These are phyloP conservation scores for Drosophila aldrichi DNA, from an alignment of 2,888 invertebrate genomes.

Conservation along the genomic window DNA sequence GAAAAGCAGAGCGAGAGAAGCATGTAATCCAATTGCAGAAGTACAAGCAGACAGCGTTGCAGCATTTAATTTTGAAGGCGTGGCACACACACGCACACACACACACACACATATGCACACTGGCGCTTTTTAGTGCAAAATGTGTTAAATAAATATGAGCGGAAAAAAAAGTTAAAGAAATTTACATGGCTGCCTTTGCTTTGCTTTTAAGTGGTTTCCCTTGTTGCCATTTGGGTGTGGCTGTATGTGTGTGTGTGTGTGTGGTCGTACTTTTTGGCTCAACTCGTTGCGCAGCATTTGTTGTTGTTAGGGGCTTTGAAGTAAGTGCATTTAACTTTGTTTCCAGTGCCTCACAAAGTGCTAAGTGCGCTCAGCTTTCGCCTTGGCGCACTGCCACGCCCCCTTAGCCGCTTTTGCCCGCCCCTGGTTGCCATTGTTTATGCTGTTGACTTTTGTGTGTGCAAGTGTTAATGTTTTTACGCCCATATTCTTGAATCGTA, in stretches of 20 bases:
- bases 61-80: conserved; percentile 70
- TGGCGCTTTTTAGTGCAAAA: conserved; percentile 49
- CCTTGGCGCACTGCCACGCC: conserved; percentile 17
- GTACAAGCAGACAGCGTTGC: conserved; percentile 52
- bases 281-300: conserved; percentile 64
- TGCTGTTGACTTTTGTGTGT: conserved; percentile 71
- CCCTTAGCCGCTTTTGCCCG: background rate
- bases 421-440: conserved; percentile 45
- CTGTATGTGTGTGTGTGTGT: conserved; percentile 33
- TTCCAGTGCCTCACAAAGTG: conserved; percentile 51
- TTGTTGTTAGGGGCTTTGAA: conserved; percentile 69
- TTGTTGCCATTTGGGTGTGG: conserved; percentile 52
- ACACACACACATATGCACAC: conserved; percentile 4
- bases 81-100: conserved; percentile 30
- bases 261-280: conserved; percentile 66
- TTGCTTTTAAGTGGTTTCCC: conserved; percentile 76
- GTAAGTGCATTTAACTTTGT: conserved; percentile 71
- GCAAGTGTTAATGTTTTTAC: conserved; percentile 59
- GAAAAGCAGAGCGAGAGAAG: conserved; percentile 44
- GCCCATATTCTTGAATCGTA: conserved; percentile 48
- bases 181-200: conserved; percentile 70
- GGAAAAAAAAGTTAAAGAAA: conserved; percentile 63
- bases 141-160: conserved; percentile 73
- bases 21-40: conserved; percentile 71
- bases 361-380: conserved; percentile 61